Evolutionary conservation across 2,797 vertebrate species (phyloP), one percentile per base, ranked within the genome.

Genomic region (Dromococcyx pavoninus): DNA sequence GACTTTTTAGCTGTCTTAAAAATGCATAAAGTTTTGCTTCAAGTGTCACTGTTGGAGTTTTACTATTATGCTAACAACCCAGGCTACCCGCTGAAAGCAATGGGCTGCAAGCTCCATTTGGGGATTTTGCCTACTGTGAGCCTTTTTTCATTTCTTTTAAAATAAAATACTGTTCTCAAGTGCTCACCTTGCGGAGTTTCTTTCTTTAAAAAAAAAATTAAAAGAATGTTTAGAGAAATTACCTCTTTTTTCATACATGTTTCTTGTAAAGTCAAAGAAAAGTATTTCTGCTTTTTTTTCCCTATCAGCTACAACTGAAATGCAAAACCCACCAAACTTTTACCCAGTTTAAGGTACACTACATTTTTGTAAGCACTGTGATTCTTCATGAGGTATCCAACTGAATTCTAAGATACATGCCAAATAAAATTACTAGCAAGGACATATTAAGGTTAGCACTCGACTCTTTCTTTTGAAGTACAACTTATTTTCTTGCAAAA

Each of bases 11-110:
- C 83, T 91, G 54, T 88, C 91, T 97, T 97, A 96, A 94, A 96
- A 96, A 93, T 96, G 95, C 89, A 91, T 95, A 93, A 96, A 96
- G 93, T 95, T 96, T 91, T 96, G 95, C 95, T 97, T 94, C 94
- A 86, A 87, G 91, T 95, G 86, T 94, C 95, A 93, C 95, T 95
- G 92, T 76, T 94, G 91, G 94, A 91, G 91, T 88, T 97, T 93
- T 79, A 92, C 94, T 92, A 94, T 97, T 97, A 96, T 92, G 94
- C 92, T 92, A 96, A 96, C 94, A 96, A 94, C 69, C 73, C 85
- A 71, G 92, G 72, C 96, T 91, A 91, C 94, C 87, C 0, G 73
- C 95, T 95, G 93, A 89, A 95, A 91, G 80, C 76, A 86, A 75
- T 1, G 43, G 90, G 87, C 94, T 95, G 64, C 76, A 87, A 92